Evolutionary conservation across 2,797 vertebrate species (phyloP).

Genomic region (Enteromius unitaeniatus): DNA sequence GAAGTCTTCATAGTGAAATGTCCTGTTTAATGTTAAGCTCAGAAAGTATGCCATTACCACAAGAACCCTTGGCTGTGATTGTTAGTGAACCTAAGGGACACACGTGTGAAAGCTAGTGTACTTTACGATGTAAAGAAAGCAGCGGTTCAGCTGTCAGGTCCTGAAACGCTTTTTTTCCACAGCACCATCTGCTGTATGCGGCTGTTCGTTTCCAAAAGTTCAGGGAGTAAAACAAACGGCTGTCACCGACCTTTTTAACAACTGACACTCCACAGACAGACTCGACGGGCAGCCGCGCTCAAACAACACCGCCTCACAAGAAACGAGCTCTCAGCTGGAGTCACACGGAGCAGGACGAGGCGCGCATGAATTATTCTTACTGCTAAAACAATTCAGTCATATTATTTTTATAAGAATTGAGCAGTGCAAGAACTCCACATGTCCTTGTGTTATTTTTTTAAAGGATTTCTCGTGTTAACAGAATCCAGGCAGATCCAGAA

Average conservation of each 20-base stretch:
- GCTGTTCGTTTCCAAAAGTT: constrained; percentile 28
- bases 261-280: constrained; percentile 20
- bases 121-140: neutral
- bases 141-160: constrained; percentile 18
- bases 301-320: neutral
- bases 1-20: neutral
- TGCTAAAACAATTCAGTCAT: constrained; percentile 11
- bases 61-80: neutral
- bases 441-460: neutral
- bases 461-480: constrained; percentile 8
- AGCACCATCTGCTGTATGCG: constrained; percentile 22
- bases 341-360: neutral
- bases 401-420: constrained; percentile 21
- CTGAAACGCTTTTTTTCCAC: neutral
- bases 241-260: constrained; percentile 38
- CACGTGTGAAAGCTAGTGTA: neutral
- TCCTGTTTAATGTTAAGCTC: neutral
- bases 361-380: constrained; percentile 11
- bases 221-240: constrained; percentile 26
- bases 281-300: neutral
- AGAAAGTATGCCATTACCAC: neutral
- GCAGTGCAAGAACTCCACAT: constrained; percentile 3
- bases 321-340: constrained; percentile 15
- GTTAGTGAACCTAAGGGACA: neutral
- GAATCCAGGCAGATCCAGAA: neutral